These are phyloP conservation scores for Sapajus apella DNA, from an alignment of 2,113 vertebrate genomes.

Conservation along the genomic window DNA sequence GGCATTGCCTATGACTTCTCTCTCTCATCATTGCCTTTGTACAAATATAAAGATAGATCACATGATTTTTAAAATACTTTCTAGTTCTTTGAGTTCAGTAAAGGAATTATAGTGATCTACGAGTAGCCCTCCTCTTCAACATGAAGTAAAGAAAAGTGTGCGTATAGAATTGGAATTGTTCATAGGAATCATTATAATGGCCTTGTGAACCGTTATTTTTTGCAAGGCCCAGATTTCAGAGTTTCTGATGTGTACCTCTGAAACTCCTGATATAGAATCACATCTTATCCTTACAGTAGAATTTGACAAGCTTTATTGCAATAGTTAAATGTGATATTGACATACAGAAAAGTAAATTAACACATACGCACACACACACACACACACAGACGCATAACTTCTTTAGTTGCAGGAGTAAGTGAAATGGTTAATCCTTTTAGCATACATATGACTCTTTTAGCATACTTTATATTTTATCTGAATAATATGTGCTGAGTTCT, in stretches of 20 bases:
- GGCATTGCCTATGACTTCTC: neutral
- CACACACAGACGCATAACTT: neutral
- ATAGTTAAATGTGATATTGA: neutral
- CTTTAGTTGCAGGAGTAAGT: neutral
- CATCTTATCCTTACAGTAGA: neutral
- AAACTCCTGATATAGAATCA: neutral
- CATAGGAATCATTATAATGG: neutral
- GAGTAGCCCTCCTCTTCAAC: neutral
- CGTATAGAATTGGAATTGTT: neutral
- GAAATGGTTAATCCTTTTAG: constrained; percentile 23
- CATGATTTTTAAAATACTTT: neutral
- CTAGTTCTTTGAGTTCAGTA: neutral
- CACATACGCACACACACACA: neutral
- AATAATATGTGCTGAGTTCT: neutral
- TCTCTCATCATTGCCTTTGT: neutral
- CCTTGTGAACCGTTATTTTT: neutral
- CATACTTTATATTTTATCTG: constrained; percentile 16
- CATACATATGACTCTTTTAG: neutral
- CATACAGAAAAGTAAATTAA: neutral
- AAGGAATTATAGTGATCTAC: neutral
- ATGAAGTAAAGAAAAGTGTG: neutral
- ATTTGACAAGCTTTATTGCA: neutral
- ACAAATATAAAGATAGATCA: neutral
- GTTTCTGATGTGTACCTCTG: neutral
- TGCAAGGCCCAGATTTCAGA: neutral